phyloP scores from a whole-genome alignment of 2,888 invertebrate species.

The Stenurella melanura region DNA sequence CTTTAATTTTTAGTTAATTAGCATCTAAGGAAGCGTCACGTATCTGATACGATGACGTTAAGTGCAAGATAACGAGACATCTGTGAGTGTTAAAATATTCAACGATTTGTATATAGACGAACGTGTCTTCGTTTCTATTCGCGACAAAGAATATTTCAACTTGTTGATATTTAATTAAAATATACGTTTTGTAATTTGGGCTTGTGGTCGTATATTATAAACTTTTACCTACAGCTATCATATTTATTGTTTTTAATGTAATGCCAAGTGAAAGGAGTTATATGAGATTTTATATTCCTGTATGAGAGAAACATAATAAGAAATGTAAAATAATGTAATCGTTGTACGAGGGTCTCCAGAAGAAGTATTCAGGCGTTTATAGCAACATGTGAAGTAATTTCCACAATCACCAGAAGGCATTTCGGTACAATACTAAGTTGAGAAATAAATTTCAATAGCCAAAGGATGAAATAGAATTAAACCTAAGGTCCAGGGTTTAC shows the following conservation, averaged over 20 bases:
- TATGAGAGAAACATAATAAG: neutral
- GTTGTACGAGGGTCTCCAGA: too few relatives aligned
- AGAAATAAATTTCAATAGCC: too few relatives aligned
- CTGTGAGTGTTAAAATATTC: neutral
- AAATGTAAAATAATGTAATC: too few relatives aligned
- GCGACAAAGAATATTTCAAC: neutral
- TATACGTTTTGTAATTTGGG: neutral
- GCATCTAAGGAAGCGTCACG: neutral
- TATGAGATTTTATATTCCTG: neutral
- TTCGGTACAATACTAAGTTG: too few relatives aligned
- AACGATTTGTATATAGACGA: neutral
- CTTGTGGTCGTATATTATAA: neutral
- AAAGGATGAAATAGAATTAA: too few relatives aligned
- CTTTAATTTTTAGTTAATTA: constrained; percentile 14
- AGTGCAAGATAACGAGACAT: neutral
- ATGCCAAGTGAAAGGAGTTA: neutral
- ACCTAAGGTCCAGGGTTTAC: too few relatives aligned
- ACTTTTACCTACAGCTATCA: neutral
- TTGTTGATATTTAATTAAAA: neutral
- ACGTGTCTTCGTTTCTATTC: neutral
- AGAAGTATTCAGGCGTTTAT: too few relatives aligned
- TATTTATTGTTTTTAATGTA: neutral
- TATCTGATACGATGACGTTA: neutral
- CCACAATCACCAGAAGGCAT: too few relatives aligned
- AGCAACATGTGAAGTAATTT: too few relatives aligned